Evolutionary conservation across 1,140 invertebrate genomes (phyloP).

Genomic region (Aphaenogaster rudis): DNA sequence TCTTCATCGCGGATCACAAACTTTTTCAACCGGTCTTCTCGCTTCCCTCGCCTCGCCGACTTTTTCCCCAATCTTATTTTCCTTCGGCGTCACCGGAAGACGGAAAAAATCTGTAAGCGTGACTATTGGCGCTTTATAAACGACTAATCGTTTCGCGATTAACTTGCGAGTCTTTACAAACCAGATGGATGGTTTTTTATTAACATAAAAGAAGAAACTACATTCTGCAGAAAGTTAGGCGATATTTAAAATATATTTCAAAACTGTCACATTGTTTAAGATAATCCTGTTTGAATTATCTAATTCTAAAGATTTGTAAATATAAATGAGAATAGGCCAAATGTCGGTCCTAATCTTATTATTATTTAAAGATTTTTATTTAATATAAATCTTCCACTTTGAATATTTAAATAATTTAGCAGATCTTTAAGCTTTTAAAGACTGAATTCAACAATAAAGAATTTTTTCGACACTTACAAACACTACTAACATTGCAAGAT

Average conservation of each 20-base stretch:
- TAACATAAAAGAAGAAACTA: not conserved
- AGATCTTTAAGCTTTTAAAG: not conserved
- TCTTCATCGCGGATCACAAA: conserved; percentile 37
- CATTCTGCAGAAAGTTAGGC: not conserved
- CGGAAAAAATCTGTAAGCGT: not conserved
- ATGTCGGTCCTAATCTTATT: no score
- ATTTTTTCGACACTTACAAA: not conserved
- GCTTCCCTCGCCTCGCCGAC: not conserved
- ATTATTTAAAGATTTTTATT: not conserved
- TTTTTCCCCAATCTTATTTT: not conserved
- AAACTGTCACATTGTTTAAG: no score
- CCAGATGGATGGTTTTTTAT: not conserved
- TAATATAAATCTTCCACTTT: not conserved
- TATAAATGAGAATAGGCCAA: no score
- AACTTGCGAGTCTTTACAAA: not conserved
- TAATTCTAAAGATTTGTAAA: not conserved
- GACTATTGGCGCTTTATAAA: not conserved
- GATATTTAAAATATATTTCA: no score
- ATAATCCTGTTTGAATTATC: not conserved
- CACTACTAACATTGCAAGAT: not conserved
- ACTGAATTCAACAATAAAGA: not conserved
- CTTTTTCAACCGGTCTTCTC: conserved; percentile 25
- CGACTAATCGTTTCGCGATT: not conserved
- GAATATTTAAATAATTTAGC: not conserved
- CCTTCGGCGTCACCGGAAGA: not conserved